Percentiles rank a stretch among this genome's conserved stretches.
phyloP scores from a whole-genome alignment of 1,140 invertebrate genomes.

The Drosophila simulans region DNA sequence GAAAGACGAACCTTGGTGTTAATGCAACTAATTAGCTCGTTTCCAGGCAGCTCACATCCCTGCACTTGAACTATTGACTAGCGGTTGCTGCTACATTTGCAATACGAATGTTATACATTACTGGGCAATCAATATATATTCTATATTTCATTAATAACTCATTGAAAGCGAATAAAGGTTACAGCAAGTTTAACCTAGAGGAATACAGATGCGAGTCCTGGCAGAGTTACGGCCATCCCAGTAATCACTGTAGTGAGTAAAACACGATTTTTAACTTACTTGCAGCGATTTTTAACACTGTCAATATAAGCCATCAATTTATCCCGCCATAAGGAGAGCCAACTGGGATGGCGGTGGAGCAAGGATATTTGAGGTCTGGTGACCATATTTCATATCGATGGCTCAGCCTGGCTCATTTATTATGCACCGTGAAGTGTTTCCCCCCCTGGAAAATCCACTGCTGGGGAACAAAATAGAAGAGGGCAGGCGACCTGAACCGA shows the following conservation, averaged over 20 bases:
- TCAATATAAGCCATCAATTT: slow-evolving; percentile 19
- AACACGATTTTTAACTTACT: slow-evolving; percentile 19
- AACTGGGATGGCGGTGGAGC: slow-evolving; percentile 8
- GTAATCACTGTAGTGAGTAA: not conserved
- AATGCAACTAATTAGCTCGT: slow-evolving; percentile 35
- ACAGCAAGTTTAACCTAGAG: too few relatives aligned
- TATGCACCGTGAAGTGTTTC: slow-evolving; percentile 58
- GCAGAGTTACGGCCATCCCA: not conserved
- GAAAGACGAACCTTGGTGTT: slow-evolving; percentile 9
- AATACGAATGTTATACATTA: not conserved
- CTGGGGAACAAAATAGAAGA: not conserved
- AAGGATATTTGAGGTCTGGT: slow-evolving; percentile 20
- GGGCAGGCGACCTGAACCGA: slow-evolving; percentile 24
- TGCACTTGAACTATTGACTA: slow-evolving; percentile 10
- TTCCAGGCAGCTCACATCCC: not conserved
- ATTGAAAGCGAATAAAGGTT: too few relatives aligned
- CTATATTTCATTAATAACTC: too few relatives aligned
- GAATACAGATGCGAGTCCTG: too few relatives aligned
- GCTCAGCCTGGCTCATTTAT: slow-evolving; percentile 62
- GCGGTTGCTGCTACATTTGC: not conserved
- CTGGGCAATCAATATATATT: too few relatives aligned
- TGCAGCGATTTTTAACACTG: not conserved
- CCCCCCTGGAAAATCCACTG: slow-evolving; percentile 23
- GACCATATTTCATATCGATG: slow-evolving; percentile 69
- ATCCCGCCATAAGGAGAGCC: not conserved